Conservation (phyloP, 2,888 invertebrate species). For the Eristalis arbustorum region DNA sequence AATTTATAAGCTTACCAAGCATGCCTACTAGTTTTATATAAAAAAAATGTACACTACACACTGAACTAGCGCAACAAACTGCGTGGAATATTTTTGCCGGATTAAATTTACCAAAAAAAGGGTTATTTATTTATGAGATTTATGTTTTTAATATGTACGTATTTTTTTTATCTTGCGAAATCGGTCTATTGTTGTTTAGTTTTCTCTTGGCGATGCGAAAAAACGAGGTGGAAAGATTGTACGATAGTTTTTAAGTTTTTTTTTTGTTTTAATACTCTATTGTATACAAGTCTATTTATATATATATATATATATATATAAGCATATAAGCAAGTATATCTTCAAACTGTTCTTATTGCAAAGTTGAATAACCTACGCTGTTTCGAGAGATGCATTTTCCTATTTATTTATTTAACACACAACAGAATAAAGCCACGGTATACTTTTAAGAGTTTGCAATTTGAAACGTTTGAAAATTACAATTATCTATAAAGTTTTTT, state of each 20-base stretch:
- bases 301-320: background rate
- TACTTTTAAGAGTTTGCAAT: conserved; percentile 50
- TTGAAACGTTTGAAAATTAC: conserved; percentile 64
- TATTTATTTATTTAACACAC: conserved; percentile 58
- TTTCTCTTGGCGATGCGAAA: background rate
- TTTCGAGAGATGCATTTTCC: conserved; percentile 44
- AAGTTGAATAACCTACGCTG: conserved; percentile 22
- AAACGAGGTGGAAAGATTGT: conserved; percentile 42
- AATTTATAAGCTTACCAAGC: conserved; percentile 2
- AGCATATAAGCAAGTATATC: conserved; percentile 15
- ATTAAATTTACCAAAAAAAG: conserved; percentile 54
- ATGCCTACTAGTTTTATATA: background rate
- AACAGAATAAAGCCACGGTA: conserved; percentile 6
- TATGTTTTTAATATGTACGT: background rate
- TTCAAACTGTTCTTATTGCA: conserved; percentile 68
- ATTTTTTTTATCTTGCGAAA: conserved; percentile 6
- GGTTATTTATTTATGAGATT: conserved; percentile 38
- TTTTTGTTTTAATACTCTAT: conserved; percentile 3
- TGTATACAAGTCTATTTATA: background rate
- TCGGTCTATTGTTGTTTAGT: conserved; percentile 10
- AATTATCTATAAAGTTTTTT: conserved; percentile 30
- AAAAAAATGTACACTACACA: background rate
- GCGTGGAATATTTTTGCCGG: conserved; percentile 60
- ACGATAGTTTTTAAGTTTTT: conserved; percentile 10
- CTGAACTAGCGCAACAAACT: conserved; percentile 14